A percentile compares a stretch with the other conserved stretches of the same genome.
Evolutionary conservation across 1,140 invertebrate species (phyloP).

Genomic region (Tetranychus cinnabarinus): DNA sequence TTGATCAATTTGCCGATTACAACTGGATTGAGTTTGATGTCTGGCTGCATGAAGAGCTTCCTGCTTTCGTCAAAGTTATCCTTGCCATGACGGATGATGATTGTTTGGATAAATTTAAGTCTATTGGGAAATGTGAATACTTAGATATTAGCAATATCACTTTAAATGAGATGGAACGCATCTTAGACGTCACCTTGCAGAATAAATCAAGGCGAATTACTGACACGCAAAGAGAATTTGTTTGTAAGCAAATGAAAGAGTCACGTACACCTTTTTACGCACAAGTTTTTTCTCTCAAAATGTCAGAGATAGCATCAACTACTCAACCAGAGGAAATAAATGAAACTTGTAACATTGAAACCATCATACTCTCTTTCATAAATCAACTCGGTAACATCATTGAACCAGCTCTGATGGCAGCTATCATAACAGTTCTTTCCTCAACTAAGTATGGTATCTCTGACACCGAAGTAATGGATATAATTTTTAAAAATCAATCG

Average conservation of each 20-base stretch:
- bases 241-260: not conserved
- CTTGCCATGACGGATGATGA: not conserved
- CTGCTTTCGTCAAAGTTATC: not conserved
- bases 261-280: not conserved
- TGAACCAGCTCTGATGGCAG: not conserved
- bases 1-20: constrained; percentile 31
- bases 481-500: not conserved
- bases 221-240: not conserved
- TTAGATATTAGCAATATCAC: not conserved
- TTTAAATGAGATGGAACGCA: not conserved
- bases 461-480: not conserved
- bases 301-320: not conserved
- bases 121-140: not conserved
- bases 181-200: not conserved
- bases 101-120: not conserved
- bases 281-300: not conserved
- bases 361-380: not conserved
- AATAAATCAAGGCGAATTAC: not conserved
- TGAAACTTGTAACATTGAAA: not conserved
- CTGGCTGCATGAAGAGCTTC: not conserved
- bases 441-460: not conserved
- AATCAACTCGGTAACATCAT: not conserved
- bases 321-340: not conserved
- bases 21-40: not conserved
- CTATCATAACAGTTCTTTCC: not conserved